Evolutionary conservation across 2,113 vertebrate genomes (phyloP).

Genomic region (Dendropsophus ebraccatus): DNA sequence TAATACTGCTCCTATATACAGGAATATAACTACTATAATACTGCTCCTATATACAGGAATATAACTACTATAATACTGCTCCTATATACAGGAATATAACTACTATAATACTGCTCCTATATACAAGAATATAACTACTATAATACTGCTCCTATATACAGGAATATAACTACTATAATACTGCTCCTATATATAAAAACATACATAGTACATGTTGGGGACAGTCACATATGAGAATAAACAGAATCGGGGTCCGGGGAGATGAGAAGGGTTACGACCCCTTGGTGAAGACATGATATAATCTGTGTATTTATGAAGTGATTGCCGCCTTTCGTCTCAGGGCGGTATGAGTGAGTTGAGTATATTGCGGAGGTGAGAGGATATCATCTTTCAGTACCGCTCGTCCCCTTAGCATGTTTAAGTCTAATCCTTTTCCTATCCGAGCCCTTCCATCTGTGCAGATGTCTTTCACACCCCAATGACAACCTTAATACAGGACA

Average conservation of each 20-base stretch:
- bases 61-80: not conserved
- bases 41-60: not conserved
- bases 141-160: not conserved
- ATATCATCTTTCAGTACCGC: slow-evolving; percentile 44
- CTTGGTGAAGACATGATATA: not conserved
- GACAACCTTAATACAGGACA: slow-evolving; percentile 68
- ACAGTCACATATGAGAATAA: not conserved
- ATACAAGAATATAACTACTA: not conserved
- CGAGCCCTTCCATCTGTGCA: slow-evolving; percentile 52
- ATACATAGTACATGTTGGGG: not conserved
- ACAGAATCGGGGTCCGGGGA: not conserved
- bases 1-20: not conserved
- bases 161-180: no score
- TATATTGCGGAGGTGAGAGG: not conserved
- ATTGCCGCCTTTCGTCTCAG: not conserved
- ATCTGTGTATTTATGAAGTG: not conserved
- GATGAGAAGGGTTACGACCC: not conserved
- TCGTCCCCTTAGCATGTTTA: slow-evolving; percentile 37
- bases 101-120: not conserved
- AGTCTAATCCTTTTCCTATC: slow-evolving; percentile 54
- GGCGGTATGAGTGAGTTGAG: not conserved
- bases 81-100: not conserved
- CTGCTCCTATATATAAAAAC: not conserved
- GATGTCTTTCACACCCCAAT: slow-evolving; percentile 61
- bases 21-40: not conserved